Conservation (phyloP, 2,113 vertebrate species). For the Hiodon tergisus region DNA sequence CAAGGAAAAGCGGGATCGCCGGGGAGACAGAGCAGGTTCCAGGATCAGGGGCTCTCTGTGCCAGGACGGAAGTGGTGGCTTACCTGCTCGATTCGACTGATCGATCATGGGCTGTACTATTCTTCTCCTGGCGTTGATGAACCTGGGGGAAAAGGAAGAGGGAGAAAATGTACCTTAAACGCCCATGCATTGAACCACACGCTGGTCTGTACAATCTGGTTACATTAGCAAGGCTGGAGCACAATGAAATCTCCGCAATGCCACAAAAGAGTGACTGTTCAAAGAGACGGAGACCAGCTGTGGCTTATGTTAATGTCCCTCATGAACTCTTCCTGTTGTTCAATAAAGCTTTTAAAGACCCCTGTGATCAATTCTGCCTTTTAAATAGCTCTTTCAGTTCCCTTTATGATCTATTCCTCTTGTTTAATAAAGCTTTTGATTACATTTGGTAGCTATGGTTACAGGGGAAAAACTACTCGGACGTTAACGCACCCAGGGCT, state of each 20-base stretch:
- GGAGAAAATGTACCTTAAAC: background rate
- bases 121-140: conserved; percentile 79
- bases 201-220: background rate
- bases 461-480: conserved; percentile 10
- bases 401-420: conserved; percentile 20
- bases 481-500: conserved; percentile 7
- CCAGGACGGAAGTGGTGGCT: background rate
- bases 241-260: background rate
- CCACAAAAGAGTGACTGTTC: background rate
- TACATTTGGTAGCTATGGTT: conserved; percentile 18
- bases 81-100: background rate
- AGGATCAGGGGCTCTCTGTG: background rate
- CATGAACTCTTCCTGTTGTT: too few relatives aligned
- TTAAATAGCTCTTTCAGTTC: conserved; percentile 12
- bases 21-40: background rate
- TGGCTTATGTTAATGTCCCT: conserved; percentile 17
- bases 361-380: conserved; percentile 17
- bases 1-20: background rate
- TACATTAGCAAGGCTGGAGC: conserved; percentile 35
- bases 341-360: too few relatives aligned
- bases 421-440: conserved; percentile 22
- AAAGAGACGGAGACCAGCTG: conserved; percentile 11
- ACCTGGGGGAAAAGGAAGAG: conserved; percentile 69
- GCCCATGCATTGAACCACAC: background rate
- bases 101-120: too few relatives aligned